Base-by-base conservation (phyloP, 1,140 invertebrate genomes). In the Sesamia nonagrioides region DNA sequence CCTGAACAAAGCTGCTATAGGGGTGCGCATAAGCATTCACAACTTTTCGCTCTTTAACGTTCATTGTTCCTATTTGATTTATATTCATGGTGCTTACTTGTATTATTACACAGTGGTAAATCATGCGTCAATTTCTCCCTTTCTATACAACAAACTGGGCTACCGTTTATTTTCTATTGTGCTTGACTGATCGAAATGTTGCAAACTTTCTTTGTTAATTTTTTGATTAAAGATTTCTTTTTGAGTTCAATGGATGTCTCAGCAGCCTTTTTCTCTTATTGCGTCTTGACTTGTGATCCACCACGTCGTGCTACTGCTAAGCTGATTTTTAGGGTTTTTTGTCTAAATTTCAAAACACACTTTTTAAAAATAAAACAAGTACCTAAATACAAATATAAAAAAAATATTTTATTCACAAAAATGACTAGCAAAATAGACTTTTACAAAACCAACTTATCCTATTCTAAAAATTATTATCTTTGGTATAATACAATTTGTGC, bases 1-100 rank as follows among this genome's bases (percentile, higher is more conserved):
- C 58, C 77, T 78, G 76, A 87, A 92, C 88, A 92, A 92, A 91
- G 81, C 78, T 48, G 9, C 83, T 84, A 85, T 88, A 89, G 89
- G 92, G 92, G 91, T 91, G 89, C 90, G 86, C 81, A 79, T 71
- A 81, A 85, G 84, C 91, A 91, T 94, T 95, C 91, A 92, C 90
- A 89, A 94, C 86, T 94, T 91, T 94, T 94, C 93, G 92, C 93
- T 95, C 90, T 95, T 94, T 95, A 94, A 86, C 89, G 78, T 78
- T 72, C 86, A 90, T 95, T 95, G 93, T 95, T 92, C 91, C 88
- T 83, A 89, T 94, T 94, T 95, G 93, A 95, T 95, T 95, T 95
- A 95, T 95, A 95, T 95, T 95, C 93, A 95, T 95, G 84, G 84
- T 82, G 42, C 84, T 83, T 86, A 77, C 84, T 93, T 83, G 86